Percentiles rank a stretch among this genome's conserved stretches.
These are phyloP conservation scores for Caenorhabditis sinica DNA, from an alignment of 2,888 invertebrate species.

Conservation along the genomic window DNA sequence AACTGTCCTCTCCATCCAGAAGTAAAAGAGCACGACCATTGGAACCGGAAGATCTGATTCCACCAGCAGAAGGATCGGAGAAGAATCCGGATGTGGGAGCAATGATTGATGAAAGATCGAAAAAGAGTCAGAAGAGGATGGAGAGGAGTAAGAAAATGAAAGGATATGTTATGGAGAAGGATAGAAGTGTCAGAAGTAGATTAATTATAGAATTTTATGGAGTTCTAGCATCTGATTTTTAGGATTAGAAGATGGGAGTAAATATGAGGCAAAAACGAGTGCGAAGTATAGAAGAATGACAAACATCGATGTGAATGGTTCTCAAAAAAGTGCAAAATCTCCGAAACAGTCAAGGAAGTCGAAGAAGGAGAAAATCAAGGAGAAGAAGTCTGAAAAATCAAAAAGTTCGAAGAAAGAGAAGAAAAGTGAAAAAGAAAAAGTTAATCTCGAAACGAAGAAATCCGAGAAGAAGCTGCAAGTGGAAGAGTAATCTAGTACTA, in stretches of 20 bases:
- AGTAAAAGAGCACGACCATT: constrained; percentile 27
- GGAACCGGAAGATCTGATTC: constrained; percentile 39
- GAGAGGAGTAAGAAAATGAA: constrained; percentile 15
- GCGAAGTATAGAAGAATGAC: constrained; percentile 1
- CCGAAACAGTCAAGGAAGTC: constrained; percentile 5
- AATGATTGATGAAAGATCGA: constrained; percentile 13
- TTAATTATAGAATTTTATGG: too few relatives aligned
- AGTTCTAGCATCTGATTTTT: not conserved
- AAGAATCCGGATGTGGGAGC: constrained; percentile 34
- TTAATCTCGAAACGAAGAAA: not conserved
- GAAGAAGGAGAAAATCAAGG: not conserved
- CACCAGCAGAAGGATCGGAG: constrained; percentile 25
- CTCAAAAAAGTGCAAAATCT: not conserved
- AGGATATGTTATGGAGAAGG: constrained; percentile 29
- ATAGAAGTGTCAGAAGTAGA: constrained; percentile 45
- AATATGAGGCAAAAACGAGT: constrained; percentile 26
- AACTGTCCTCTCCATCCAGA: not conserved
- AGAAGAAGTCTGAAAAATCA: not conserved
- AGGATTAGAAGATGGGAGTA: constrained; percentile 29
- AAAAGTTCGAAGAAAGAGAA: constrained; percentile 14
- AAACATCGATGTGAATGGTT: not conserved
- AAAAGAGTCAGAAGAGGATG: constrained; percentile 5
- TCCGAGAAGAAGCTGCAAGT: not conserved
- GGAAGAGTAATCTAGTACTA: constrained; percentile 2
- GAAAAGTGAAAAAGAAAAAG: not conserved